Percentiles rank a stretch among this genome's conserved stretches.
These are phyloP conservation scores for Pseudochirops corinnae DNA, from an alignment of 2,797 vertebrate genomes.

Conservation along the genomic window DNA sequence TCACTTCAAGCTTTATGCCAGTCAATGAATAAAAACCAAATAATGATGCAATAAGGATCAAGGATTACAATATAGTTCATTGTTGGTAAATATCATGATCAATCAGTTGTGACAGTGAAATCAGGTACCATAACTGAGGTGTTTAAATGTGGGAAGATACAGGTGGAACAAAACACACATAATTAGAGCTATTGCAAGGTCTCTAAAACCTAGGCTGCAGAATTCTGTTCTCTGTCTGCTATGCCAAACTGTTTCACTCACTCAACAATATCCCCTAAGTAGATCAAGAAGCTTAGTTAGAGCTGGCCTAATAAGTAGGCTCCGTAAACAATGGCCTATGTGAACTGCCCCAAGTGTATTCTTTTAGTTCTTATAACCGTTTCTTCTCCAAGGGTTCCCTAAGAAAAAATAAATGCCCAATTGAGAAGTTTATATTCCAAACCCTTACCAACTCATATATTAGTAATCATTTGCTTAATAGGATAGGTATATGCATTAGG, in stretches of 20 bases:
- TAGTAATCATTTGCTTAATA: slow-evolving; percentile 28
- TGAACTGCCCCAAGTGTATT: background rate
- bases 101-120: background rate
- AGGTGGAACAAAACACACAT: background rate
- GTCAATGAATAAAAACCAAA: background rate
- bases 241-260: background rate
- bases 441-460: background rate
- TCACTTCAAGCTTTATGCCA: background rate
- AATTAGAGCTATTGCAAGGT: background rate
- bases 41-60: background rate
- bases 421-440: background rate
- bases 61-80: background rate
- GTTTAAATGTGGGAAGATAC: background rate
- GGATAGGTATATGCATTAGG: background rate
- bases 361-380: background rate
- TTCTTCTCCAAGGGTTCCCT: background rate
- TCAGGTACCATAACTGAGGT: background rate
- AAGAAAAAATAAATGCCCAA: background rate
- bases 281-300: slow-evolving; percentile 22
- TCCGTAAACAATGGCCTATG: background rate
- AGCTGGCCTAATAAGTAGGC: background rate
- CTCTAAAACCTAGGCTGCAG: background rate
- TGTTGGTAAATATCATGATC: background rate
- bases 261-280: background rate
- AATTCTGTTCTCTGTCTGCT: background rate